Conservation (phyloP, 1,140 invertebrate genomes). For the Lepidotrigona ventralis region DNA sequence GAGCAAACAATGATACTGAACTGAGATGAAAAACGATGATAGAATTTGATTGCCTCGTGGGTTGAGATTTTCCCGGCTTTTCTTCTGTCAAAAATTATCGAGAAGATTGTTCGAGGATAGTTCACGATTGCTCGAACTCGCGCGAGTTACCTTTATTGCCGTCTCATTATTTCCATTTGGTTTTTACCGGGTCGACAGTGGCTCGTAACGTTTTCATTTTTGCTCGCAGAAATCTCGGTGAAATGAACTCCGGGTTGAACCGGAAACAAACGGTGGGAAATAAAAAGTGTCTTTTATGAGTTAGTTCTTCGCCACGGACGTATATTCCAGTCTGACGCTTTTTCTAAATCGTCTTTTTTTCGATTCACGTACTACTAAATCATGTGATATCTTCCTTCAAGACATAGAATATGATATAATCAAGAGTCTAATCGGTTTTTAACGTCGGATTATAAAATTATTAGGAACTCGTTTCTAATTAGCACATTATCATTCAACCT, state of each 20-base stretch:
- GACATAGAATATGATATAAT: too few species aligned
- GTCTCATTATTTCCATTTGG: slow-evolving; percentile 30
- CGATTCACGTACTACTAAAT: too few species aligned
- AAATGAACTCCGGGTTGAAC: not conserved
- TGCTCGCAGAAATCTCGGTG: not conserved
- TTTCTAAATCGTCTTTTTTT: not conserved
- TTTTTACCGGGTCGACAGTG: not conserved
- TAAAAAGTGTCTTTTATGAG: not conserved
- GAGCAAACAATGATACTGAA: not conserved
- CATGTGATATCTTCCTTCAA: too few species aligned
- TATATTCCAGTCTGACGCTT: not conserved
- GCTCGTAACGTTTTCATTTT: slow-evolving; percentile 1
- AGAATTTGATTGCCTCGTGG: not conserved
- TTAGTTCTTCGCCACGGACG: not conserved
- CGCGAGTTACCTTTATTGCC: not conserved
- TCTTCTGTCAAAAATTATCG: not conserved
- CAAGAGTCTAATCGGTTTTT: too few species aligned
- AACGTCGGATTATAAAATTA: too few species aligned
- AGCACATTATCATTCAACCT: too few species aligned
- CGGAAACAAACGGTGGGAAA: not conserved
- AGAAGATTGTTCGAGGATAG: not conserved
- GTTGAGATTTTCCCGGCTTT: not conserved
- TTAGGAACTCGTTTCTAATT: too few species aligned
- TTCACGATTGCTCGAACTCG: not conserved
- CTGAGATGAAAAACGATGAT: not conserved